Evolutionary conservation across 2,797 vertebrate species (phyloP), one percentile per base, ranked within the genome.

Genomic region (Liasis olivaceus): DNA sequence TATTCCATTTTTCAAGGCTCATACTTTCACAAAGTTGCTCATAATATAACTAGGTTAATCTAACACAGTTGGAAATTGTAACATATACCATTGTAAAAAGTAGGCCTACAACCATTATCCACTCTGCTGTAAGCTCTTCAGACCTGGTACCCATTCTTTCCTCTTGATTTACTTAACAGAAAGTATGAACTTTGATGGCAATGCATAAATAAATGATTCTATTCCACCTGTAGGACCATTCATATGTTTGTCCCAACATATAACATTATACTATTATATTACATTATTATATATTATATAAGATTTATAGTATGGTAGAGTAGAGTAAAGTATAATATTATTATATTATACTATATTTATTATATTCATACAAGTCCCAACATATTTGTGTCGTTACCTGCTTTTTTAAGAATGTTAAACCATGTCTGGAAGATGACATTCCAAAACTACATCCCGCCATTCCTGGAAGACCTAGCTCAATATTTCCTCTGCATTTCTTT

Each of bases 401-500:
- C n/a, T 90, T 47, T 92, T n/a, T 59, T 22, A 91, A 66, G 90
- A 66, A 56, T 36, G 66, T 51, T 31, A 26, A 59, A 58, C 91
- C 66, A 2, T 36, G 60, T 31, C 51, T 88, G 60, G 47, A 92
- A 92, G 31, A 36, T 14, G 15, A 54, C 31, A 85, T 89, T 89
- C 72, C 88, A 69, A 72, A 93, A n/a, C 58, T 8, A 42, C 28
- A 20, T 58, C 69, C 92, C 26, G 51, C 72, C 26, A 36, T 69
- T 84, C 72, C 77, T 88, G 59, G 86, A 91, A 93, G 60, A 66
- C n/a, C 72, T 51, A 42, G 60, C 20, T 54, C 54, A 54, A 58
- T 62, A 66, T 69, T 64, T 93, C 60, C 56, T 81, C 62, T 28
- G 86, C 11, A 8, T 89, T 89, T 85, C 87, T 91, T 31, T 85